Conservation (phyloP, 2,113 vertebrate species). For the Gambusia holbrooki region DNA sequence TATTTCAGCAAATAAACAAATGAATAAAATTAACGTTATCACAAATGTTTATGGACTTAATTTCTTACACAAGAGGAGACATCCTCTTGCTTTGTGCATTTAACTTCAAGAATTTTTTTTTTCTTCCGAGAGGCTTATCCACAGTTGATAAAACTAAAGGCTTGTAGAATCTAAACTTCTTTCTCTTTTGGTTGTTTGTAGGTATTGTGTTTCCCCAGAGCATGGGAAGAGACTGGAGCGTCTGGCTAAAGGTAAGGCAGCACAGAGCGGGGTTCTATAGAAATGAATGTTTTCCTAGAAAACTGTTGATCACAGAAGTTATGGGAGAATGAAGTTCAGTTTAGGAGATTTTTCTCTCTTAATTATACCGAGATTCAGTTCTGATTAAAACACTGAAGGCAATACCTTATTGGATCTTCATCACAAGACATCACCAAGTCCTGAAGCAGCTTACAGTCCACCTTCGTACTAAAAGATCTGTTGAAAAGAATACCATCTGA, state of each 20-base stretch:
- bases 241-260: constrained; percentile 90
- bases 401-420: too few relatives aligned
- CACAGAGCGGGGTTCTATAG: neutral
- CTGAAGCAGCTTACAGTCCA: neutral
- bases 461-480: too few relatives aligned
- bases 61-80: neutral
- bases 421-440: neutral
- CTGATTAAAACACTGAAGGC: too few relatives aligned
- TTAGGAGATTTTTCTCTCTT: too few relatives aligned
- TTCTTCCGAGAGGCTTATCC: neutral
- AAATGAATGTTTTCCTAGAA: neutral
- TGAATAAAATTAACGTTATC: too few relatives aligned
- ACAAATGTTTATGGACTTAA: neutral
- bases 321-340: neutral
- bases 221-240: constrained; percentile 95
- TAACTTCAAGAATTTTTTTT: neutral
- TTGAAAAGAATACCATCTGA: too few relatives aligned
- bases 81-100: too few relatives aligned
- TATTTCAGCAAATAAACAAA: too few relatives aligned
- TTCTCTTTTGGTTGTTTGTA: constrained; percentile 57
- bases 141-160: neutral
- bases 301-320: neutral
- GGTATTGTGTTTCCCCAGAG: constrained; percentile 96
- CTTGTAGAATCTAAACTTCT: neutral
- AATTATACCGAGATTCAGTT: too few relatives aligned